Conservation (phyloP, 53 echinoderm and acorn worm genomes). For the Temnopleurus reevesii region DNA sequence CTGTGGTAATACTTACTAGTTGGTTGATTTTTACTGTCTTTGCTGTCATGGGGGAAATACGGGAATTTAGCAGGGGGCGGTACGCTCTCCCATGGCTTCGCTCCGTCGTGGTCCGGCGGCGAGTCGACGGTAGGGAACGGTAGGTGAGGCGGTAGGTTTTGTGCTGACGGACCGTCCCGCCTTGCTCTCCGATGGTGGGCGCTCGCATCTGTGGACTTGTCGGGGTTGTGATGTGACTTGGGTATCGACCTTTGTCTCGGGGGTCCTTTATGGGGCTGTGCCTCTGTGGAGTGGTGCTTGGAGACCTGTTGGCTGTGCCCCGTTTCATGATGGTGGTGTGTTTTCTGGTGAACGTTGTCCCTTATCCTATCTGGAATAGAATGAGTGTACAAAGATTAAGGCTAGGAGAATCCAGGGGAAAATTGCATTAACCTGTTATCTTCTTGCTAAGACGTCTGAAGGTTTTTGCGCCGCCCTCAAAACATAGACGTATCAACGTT, state of each 20-base stretch:
- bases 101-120: not conserved
- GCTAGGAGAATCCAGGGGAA: no score
- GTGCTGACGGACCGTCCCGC: not conserved
- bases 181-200: not conserved
- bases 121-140: not conserved
- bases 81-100: not conserved
- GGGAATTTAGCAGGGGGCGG: not conserved
- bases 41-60: not conserved
- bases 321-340: not conserved
- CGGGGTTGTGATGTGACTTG: not conserved
- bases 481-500: no score
- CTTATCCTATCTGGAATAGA: not conserved
- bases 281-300: not conserved
- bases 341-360: not conserved
- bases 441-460: no score
- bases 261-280: not conserved
- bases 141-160: not conserved
- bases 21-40: not conserved
- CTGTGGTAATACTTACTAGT: constrained; percentile 21
- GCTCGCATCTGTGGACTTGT: not conserved
- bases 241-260: not conserved
- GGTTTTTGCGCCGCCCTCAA: no score
- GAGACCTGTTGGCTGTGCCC: not conserved
- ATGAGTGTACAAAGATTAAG: no score
- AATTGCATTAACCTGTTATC: no score